These are phyloP conservation scores for Tiliqua scincoides DNA, from an alignment of 2,113 vertebrate species.

Conservation along the genomic window DNA sequence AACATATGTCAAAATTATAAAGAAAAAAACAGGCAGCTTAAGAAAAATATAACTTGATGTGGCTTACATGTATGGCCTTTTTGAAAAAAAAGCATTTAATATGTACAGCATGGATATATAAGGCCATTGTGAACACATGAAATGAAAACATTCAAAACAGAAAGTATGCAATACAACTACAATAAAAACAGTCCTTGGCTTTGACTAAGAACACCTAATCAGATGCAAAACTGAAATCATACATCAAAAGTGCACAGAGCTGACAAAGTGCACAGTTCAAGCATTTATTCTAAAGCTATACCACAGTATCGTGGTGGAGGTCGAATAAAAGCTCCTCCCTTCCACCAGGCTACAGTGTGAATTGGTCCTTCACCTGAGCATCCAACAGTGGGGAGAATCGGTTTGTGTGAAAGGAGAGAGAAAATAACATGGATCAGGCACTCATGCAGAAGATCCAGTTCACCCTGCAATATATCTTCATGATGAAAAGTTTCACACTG, in stretches of 20 bases:
- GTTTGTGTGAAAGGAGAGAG: neutral
- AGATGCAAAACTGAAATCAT: neutral
- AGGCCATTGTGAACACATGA: neutral
- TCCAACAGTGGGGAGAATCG: neutral
- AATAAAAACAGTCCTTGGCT: neutral
- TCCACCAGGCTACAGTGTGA: neutral
- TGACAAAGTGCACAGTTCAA: neutral
- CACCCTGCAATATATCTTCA: neutral
- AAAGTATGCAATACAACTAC: neutral
- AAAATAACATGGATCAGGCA: neutral
- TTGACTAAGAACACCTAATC: neutral
- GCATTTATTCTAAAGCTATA: neutral
- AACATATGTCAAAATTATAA: constrained; percentile 45
- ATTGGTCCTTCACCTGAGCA: neutral
- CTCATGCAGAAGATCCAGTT: neutral
- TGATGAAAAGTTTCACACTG: neutral
- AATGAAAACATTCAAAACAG: constrained; percentile 21
- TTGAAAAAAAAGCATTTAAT: constrained; percentile 11
- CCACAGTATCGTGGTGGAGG: neutral
- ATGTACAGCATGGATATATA: neutral
- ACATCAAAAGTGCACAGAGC: neutral
- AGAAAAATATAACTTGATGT: constrained; percentile 42
- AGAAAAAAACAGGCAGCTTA: constrained; percentile 41
- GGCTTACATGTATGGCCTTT: neutral
- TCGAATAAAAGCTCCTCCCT: neutral